These are phyloP conservation scores for Pectinophora gossypiella DNA, from an alignment of 1,140 invertebrate species.

Conservation along the genomic window DNA sequence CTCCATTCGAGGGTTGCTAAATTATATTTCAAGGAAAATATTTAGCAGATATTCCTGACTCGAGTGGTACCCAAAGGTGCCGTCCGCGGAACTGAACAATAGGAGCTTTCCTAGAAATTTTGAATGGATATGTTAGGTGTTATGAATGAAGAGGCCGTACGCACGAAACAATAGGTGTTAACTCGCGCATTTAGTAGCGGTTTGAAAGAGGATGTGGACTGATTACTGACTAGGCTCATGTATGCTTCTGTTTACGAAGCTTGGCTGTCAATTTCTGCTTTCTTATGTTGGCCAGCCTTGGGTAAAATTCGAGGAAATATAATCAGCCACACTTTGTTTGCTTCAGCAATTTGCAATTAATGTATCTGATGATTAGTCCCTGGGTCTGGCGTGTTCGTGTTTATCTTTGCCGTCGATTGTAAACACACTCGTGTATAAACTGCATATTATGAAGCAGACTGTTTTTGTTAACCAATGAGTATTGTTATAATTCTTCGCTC, in stretches of 20 bases:
- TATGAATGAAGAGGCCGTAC: slow-evolving; percentile 32
- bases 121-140: slow-evolving; percentile 25
- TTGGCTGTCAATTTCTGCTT: too few species aligned
- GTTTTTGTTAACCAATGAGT: slow-evolving; percentile 31
- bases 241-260: too few species aligned
- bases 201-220: slow-evolving; percentile 26
- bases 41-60: slow-evolving; percentile 27
- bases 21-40: slow-evolving; percentile 27
- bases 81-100: slow-evolving; percentile 46
- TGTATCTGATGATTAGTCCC: slow-evolving; percentile 9
- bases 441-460: slow-evolving; percentile 22
- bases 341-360: slow-evolving; percentile 15
- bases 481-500: slow-evolving; percentile 30
- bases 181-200: slow-evolving; percentile 30
- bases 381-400: slow-evolving; percentile 9
- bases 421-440: too few species aligned
- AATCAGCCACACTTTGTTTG: slow-evolving; percentile 1
- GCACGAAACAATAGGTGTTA: slow-evolving; percentile 47
- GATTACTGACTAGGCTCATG: slow-evolving; percentile 24
- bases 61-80: slow-evolving; percentile 28
- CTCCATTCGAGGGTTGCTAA: slow-evolving; percentile 33
- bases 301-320: neutral
- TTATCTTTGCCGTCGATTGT: slow-evolving; percentile 22
- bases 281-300: too few species aligned
- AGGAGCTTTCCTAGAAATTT: slow-evolving; percentile 38